Evolutionary conservation across 2,797 vertebrate species (phyloP).

Genomic region (Smutsia gigantea): DNA sequence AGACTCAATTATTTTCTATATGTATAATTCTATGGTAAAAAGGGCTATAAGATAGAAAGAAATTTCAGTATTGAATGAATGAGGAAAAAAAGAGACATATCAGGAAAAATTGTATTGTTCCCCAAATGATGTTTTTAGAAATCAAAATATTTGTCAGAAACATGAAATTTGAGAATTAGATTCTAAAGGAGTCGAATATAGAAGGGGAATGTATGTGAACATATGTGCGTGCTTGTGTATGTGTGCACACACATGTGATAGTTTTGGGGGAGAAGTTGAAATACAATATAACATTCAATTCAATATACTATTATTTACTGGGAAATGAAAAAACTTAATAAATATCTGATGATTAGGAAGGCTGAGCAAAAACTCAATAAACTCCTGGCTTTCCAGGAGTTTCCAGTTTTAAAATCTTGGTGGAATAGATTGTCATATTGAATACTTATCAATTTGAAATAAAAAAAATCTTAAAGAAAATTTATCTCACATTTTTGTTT

Average conservation of each 20-base stretch:
- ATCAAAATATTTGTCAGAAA: background rate
- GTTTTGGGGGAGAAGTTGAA: background rate
- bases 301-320: background rate
- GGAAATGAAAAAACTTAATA: background rate
- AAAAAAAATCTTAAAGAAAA: background rate
- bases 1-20: background rate
- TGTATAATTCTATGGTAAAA: background rate
- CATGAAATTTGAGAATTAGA: background rate
- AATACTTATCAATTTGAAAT: constrained; percentile 15
- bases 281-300: background rate
- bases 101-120: background rate
- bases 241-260: background rate
- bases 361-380: background rate
- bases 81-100: background rate
- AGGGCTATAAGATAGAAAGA: background rate
- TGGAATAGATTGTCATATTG: background rate
- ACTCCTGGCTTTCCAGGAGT: background rate
- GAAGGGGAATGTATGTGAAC: background rate
- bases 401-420: background rate
- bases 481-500: background rate
- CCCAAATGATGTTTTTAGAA: background rate
- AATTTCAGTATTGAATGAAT: background rate
- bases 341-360: background rate
- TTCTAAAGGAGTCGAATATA: background rate
- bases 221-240: background rate